Evolutionary conservation across 2,888 invertebrate genomes (phyloP).

Genomic region (Anarsia innoxiella): DNA sequence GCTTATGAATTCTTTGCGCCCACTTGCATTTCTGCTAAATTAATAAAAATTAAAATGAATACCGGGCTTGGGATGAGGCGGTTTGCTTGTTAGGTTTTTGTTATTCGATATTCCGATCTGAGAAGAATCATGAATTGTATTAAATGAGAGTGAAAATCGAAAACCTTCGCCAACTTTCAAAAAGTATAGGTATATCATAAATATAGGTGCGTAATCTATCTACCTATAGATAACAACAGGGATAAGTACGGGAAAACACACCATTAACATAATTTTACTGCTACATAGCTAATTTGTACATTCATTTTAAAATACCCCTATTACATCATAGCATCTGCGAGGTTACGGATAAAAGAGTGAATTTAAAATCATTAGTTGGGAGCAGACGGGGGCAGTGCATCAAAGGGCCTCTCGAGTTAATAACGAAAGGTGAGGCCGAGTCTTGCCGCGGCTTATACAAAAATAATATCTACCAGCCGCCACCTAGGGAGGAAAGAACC

Average conservation of each 20-base stretch:
- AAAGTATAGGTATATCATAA: too few species aligned
- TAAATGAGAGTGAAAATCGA: too few species aligned
- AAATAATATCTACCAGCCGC: slow-evolving; percentile 47
- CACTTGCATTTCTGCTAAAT: slow-evolving; percentile 41
- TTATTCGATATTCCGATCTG: too few species aligned
- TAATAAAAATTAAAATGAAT: slow-evolving; percentile 55
- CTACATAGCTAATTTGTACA: slow-evolving; percentile 27
- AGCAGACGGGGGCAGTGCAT: slow-evolving; percentile 46
- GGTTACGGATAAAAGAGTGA: slow-evolving; percentile 42
- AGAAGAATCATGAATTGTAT: too few species aligned
- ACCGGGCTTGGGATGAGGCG: slow-evolving; percentile 28
- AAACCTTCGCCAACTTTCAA: too few species aligned
- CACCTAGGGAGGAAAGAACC: slow-evolving; percentile 24
- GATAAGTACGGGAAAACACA: too few species aligned
- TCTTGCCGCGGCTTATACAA: slow-evolving; percentile 43
- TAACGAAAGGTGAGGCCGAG: slow-evolving; percentile 63
- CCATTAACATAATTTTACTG: slow-evolving; percentile 11
- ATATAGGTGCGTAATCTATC: too few species aligned
- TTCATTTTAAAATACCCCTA: slow-evolving; percentile 25
- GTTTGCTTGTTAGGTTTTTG: background rate
- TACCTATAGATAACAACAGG: too few species aligned
- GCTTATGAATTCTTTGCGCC: slow-evolving; percentile 50
- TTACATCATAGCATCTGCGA: slow-evolving; percentile 30
- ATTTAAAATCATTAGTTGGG: slow-evolving; percentile 65
- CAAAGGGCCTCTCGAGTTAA: slow-evolving; percentile 62